Conservation (phyloP, 2,888 invertebrate genomes). For the Hydropsyche betteni region DNA sequence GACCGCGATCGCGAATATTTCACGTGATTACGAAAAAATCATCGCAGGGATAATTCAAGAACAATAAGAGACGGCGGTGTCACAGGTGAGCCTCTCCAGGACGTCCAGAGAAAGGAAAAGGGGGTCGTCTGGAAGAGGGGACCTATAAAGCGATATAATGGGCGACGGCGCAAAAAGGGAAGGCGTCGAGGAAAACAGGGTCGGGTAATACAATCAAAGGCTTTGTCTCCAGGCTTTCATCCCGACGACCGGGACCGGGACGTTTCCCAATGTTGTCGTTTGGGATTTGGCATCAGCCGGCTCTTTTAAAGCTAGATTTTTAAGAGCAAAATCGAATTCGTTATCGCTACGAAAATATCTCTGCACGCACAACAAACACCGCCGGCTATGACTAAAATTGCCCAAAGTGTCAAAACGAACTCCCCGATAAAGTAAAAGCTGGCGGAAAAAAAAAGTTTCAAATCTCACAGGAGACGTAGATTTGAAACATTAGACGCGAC, state of each 20-base stretch:
- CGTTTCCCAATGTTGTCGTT: conserved; percentile 47
- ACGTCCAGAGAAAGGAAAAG: neutral
- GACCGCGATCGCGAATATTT: neutral
- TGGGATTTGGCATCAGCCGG: conserved; percentile 48
- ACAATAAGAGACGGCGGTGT: conserved; percentile 7
- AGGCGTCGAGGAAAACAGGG: conserved; percentile 30
- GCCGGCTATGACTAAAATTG: conserved; percentile 24
- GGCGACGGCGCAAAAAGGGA: conserved; percentile 1
- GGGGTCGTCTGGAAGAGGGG: neutral
- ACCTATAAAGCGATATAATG: conserved; percentile 35
- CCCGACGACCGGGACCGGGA: conserved; percentile 13
- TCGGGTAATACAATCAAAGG: conserved; percentile 49
- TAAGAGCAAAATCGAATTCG: conserved; percentile 51
- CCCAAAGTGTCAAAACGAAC: conserved; percentile 10
- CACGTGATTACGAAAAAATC: neutral
- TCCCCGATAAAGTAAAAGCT: neutral
- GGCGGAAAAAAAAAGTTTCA: neutral
- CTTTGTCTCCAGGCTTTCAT: conserved; percentile 48
- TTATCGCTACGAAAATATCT: conserved; percentile 44
- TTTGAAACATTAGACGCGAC: neutral
- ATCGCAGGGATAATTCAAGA: neutral
- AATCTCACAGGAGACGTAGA: neutral
- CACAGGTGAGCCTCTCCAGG: conserved; percentile 26
- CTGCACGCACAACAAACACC: neutral
- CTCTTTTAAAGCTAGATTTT: conserved; percentile 50